Conservation (phyloP, 2,888 invertebrate species). For the Palloptera scutellata region DNA sequence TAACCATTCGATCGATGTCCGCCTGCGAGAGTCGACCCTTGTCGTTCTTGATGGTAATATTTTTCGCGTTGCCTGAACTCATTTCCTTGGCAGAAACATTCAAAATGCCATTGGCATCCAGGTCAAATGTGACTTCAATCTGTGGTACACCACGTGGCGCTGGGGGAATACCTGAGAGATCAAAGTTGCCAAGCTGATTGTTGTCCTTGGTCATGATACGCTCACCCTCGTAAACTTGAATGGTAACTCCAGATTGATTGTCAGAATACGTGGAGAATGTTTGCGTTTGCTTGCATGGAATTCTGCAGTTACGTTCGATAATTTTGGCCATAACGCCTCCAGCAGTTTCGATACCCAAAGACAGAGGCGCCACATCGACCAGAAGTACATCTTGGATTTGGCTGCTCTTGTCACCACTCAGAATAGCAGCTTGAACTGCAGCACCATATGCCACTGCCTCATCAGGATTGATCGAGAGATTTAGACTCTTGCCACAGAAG, state of each 20-base stretch:
- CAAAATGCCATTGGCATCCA: slow-evolving; percentile 95
- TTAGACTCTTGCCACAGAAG: slow-evolving; percentile 77
- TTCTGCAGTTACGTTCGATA: slow-evolving; percentile 75
- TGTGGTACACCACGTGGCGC: slow-evolving; percentile 87
- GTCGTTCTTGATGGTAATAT: slow-evolving; percentile 85
- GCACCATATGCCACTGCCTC: slow-evolving; percentile 84
- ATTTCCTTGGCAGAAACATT: slow-evolving; percentile 82
- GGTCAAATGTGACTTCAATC: slow-evolving; percentile 82
- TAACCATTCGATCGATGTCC: slow-evolving; percentile 82
- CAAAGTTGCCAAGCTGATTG: slow-evolving; percentile 93
- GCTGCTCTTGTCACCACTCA: slow-evolving; percentile 74
- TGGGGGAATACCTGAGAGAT: slow-evolving; percentile 95
- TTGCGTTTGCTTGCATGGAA: slow-evolving; percentile 77
- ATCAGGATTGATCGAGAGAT: slow-evolving; percentile 80
- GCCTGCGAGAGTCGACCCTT: slow-evolving; percentile 81
- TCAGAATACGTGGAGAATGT: slow-evolving; percentile 83
- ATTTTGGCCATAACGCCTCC: slow-evolving; percentile 84
- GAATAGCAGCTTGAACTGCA: slow-evolving; percentile 77
- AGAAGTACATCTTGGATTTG: slow-evolving; percentile 78
- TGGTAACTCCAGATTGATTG: slow-evolving; percentile 79
- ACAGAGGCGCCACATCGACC: slow-evolving; percentile 75
- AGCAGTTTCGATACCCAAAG: slow-evolving; percentile 80
- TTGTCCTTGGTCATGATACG: slow-evolving; percentile 93
- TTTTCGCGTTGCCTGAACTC: slow-evolving; percentile 74
- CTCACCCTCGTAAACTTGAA: slow-evolving; percentile 80